Evolutionary conservation across 2,888 invertebrate genomes (phyloP).

Genomic region (Lycocerus yunnanus): DNA sequence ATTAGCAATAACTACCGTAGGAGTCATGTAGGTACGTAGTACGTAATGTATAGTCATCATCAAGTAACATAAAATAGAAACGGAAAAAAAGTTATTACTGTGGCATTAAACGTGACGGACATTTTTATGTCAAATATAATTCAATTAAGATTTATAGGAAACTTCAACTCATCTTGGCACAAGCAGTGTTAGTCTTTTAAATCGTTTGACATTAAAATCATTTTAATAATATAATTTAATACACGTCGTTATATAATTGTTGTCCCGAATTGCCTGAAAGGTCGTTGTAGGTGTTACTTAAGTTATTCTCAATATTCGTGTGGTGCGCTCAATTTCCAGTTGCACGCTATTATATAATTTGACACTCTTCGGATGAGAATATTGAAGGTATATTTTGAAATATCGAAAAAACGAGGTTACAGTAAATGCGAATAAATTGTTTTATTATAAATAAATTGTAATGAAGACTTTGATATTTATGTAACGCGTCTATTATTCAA

Average conservation of each 20-base stretch:
- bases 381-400: slow-evolving; percentile 4
- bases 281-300: slow-evolving; percentile 46
- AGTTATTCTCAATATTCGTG: slow-evolving; percentile 38
- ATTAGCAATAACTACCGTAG: not conserved
- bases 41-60: not conserved
- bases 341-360: slow-evolving; percentile 43
- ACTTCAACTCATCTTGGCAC: not conserved
- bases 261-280: slow-evolving; percentile 44
- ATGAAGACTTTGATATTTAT: not conserved
- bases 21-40: too few species aligned
- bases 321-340: slow-evolving; percentile 41
- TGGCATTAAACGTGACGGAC: not conserved
- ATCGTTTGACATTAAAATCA: not conserved
- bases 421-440: not conserved
- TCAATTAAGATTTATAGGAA: not conserved
- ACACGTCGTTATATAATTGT: slow-evolving; percentile 41
- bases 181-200: not conserved
- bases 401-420: not conserved
- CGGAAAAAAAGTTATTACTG: not conserved
- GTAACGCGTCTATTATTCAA: not conserved
- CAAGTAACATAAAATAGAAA: not conserved
- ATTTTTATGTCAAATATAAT: not conserved
- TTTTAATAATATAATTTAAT: slow-evolving; percentile 4
- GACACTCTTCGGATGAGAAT: slow-evolving; percentile 34
- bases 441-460: not conserved